Evolutionary conservation across 2,113 vertebrate species (phyloP).

Genomic region (Semicossyphus pulcher): DNA sequence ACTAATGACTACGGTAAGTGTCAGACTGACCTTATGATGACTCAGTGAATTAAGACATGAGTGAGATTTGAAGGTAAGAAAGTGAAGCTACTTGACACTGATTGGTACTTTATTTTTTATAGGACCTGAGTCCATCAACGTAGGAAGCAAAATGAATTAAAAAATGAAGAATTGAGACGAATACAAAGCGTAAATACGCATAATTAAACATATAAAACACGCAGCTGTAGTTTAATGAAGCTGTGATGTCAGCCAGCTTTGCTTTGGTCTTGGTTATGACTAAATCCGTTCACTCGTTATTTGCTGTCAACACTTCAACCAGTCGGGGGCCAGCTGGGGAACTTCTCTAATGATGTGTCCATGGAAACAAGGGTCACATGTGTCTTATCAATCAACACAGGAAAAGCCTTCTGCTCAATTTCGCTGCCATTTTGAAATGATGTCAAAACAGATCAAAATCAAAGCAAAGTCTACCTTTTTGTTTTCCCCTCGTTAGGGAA

Average conservation of each 20-base stretch:
- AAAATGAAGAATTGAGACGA: too few species aligned
- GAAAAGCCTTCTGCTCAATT: slow-evolving; percentile 57
- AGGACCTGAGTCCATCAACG: not conserved
- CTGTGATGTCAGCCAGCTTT: slow-evolving; percentile 3
- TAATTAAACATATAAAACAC: too few species aligned
- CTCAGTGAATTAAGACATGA: not conserved
- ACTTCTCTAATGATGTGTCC: slow-evolving; percentile 81
- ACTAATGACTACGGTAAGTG: not conserved
- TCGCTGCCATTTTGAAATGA: slow-evolving; percentile 33
- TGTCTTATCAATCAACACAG: slow-evolving; percentile 63
- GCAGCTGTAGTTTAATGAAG: not conserved
- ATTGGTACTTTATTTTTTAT: not conserved
- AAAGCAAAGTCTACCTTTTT: not conserved
- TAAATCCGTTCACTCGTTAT: slow-evolving; percentile 68
- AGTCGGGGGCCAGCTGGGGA: slow-evolving; percentile 74
- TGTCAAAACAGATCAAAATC: slow-evolving; percentile 53
- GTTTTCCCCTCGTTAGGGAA: not conserved
- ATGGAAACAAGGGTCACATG: slow-evolving; percentile 81
- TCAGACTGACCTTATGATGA: not conserved
- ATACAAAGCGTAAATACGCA: too few species aligned
- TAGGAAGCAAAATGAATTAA: too few species aligned
- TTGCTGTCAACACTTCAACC: slow-evolving; percentile 60
- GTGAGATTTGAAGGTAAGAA: not conserved
- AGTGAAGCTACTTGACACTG: not conserved
- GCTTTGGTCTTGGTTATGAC: slow-evolving; percentile 8